Conservation (phyloP, 1,140 invertebrate species). For the Pseudomyrmex cubaensis region DNA sequence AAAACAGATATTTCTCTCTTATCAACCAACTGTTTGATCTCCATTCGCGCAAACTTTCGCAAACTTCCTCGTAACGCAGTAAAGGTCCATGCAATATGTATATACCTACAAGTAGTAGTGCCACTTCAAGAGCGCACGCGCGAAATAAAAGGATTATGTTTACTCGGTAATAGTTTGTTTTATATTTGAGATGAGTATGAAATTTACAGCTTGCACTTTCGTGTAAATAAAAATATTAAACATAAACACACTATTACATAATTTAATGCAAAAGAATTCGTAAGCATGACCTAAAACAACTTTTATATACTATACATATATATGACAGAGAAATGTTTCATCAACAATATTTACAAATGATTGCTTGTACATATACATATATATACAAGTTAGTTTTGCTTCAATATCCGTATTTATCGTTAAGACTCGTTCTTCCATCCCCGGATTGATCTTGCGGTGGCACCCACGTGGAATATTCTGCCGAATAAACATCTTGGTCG, state of each 20-base stretch:
- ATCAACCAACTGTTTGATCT: too few species aligned
- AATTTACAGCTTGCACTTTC: too few species aligned
- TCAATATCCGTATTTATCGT: conserved; percentile 94
- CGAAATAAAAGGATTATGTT: too few species aligned
- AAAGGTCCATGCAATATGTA: background rate
- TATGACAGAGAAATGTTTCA: background rate
- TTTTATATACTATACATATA: background rate
- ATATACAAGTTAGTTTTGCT: background rate
- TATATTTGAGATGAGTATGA: too few species aligned
- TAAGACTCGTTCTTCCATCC: conserved; percentile 92
- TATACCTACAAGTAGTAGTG: too few species aligned
- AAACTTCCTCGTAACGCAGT: background rate
- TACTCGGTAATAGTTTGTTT: too few species aligned
- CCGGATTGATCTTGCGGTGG: conserved; percentile 91
- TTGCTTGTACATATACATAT: background rate
- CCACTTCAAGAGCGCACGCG: too few species aligned
- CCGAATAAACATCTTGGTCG: conserved; percentile 85
- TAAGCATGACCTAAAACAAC: background rate
- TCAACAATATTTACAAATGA: conserved; percentile 28
- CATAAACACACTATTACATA: too few species aligned
- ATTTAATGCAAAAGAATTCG: too few species aligned
- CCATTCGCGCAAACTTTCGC: too few species aligned
- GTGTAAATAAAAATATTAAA: too few species aligned
- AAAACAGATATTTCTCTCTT: too few species aligned
- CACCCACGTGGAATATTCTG: conserved; percentile 92